Percentiles rank a stretch among this genome's conserved stretches.
Conservation (phyloP, 2,113 vertebrate genomes). For the Takifugu bimaculatus region DNA sequence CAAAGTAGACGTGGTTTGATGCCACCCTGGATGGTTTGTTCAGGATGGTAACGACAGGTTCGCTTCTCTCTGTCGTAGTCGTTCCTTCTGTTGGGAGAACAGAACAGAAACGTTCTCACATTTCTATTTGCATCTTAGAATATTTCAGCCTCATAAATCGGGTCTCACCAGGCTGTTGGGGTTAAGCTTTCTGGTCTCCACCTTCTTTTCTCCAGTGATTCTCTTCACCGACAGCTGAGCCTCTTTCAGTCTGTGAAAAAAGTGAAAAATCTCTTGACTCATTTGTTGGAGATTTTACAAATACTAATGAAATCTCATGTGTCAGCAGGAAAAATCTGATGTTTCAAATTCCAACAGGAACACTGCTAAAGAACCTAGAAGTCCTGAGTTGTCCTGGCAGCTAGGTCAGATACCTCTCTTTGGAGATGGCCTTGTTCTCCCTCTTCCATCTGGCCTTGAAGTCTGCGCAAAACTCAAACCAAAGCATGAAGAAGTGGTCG, state of each 20-base stretch:
- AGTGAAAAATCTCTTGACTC: background rate
- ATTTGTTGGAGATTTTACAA: too few relatives aligned
- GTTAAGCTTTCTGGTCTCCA: slow-evolving; percentile 90
- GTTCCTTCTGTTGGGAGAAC: slow-evolving; percentile 84
- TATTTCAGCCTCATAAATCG: background rate
- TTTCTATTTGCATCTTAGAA: too few relatives aligned
- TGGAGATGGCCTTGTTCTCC: slow-evolving; percentile 91
- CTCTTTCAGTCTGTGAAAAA: slow-evolving; percentile 81
- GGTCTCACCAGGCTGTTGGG: slow-evolving; percentile 87
- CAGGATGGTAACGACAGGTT: slow-evolving; percentile 60
- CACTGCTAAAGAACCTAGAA: background rate
- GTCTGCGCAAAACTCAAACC: slow-evolving; percentile 96
- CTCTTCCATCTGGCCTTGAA: slow-evolving; percentile 93
- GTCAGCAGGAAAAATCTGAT: too few relatives aligned
- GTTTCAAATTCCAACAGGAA: background rate
- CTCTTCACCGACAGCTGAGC: slow-evolving; percentile 87
- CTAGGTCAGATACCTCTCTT: slow-evolving; percentile 74
- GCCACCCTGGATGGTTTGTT: too few relatives aligned
- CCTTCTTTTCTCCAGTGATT: slow-evolving; percentile 90
- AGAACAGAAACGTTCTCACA: background rate
- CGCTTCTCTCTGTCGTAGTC: slow-evolving; percentile 89
- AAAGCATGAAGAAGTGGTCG: slow-evolving; percentile 86
- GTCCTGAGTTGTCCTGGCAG: background rate
- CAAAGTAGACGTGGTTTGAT: too few relatives aligned
- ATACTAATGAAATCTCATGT: too few relatives aligned